Evolutionary conservation across 92 coral and sea anemone genomes (phyloP).

Genomic region (Zoanthus sansibaricus): DNA sequence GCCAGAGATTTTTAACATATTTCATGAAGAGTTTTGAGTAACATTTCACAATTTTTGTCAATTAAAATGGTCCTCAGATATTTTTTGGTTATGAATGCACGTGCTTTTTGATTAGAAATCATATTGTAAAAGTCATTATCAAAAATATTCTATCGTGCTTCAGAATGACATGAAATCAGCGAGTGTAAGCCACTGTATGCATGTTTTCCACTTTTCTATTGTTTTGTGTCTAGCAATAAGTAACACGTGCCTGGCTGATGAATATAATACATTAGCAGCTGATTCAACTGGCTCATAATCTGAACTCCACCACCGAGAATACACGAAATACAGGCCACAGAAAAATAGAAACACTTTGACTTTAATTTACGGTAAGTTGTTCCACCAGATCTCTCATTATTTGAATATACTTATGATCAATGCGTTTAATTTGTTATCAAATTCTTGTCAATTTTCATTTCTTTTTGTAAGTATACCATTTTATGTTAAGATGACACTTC

Average conservation of each 20-base stretch:
- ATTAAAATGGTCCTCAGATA: conserved; percentile 33
- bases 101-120: conserved; percentile 81
- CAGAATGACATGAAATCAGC: conserved; percentile 50
- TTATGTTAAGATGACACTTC: conserved; percentile 22
- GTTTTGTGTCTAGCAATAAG: conserved; percentile 7
- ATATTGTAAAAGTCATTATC: conserved; percentile 77
- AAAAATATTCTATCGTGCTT: conserved; percentile 46
- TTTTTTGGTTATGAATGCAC: conserved; percentile 73
- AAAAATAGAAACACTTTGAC: not conserved
- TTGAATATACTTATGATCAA: not conserved
- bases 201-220: conserved; percentile 48
- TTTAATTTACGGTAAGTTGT: not conserved
- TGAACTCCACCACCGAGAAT: conserved; percentile 31
- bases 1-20: conserved; percentile 16
- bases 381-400: not conserved
- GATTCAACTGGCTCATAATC: conserved; percentile 15
- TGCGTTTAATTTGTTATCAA: not conserved
- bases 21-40: conserved; percentile 54
- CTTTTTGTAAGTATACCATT: not conserved
- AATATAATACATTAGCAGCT: conserved; percentile 43
- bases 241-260: conserved; percentile 49
- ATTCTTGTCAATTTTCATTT: not conserved
- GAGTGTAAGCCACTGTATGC: conserved; percentile 54
- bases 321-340: conserved; percentile 29
- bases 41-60: conserved; percentile 69